Conservation (phyloP, 1,140 invertebrate species). For the Drosophila sechellia region DNA sequence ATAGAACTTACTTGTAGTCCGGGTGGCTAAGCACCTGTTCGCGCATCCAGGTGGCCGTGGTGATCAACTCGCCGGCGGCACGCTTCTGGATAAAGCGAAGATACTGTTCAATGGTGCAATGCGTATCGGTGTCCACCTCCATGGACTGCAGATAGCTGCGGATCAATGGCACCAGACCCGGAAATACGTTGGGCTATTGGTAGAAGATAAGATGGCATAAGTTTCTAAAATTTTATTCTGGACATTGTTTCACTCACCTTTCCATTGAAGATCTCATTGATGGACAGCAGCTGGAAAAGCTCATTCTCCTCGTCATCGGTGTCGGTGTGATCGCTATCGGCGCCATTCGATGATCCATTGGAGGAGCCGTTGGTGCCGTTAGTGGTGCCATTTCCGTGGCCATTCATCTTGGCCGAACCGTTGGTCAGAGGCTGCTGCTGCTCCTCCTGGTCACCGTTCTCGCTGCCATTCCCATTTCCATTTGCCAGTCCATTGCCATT, state of each 20-base stretch:
- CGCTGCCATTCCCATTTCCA: slow-evolving; percentile 31
- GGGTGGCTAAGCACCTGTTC: slow-evolving; percentile 95
- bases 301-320: slow-evolving; percentile 72
- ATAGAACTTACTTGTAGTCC: slow-evolving; percentile 90
- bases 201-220: background rate
- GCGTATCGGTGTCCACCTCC: slow-evolving; percentile 98
- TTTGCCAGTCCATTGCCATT: slow-evolving; percentile 27
- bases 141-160: slow-evolving; percentile 96
- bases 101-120: slow-evolving; percentile 98
- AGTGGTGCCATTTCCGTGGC: slow-evolving; percentile 48
- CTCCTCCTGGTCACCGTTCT: slow-evolving; percentile 17
- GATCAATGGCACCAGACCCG: slow-evolving; percentile 97
- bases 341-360: slow-evolving; percentile 71
- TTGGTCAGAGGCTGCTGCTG: slow-evolving; percentile 30
- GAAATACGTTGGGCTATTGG: slow-evolving; percentile 90
- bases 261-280: slow-evolving; percentile 99
- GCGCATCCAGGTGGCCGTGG: slow-evolving; percentile 96
- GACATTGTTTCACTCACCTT: slow-evolving; percentile 87
- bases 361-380: slow-evolving; percentile 32
- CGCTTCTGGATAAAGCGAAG: slow-evolving; percentile 96
- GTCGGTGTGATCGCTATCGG: slow-evolving; percentile 72
- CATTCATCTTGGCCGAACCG: slow-evolving; percentile 63
- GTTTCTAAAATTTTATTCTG: background rate
- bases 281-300: slow-evolving; percentile 88
- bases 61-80: slow-evolving; percentile 93